Percentiles rank a stretch among this genome's conserved stretches.
These are phyloP conservation scores for Coregonus suidteri DNA, from an alignment of 2,797 vertebrate genomes.

Conservation along the genomic window DNA sequence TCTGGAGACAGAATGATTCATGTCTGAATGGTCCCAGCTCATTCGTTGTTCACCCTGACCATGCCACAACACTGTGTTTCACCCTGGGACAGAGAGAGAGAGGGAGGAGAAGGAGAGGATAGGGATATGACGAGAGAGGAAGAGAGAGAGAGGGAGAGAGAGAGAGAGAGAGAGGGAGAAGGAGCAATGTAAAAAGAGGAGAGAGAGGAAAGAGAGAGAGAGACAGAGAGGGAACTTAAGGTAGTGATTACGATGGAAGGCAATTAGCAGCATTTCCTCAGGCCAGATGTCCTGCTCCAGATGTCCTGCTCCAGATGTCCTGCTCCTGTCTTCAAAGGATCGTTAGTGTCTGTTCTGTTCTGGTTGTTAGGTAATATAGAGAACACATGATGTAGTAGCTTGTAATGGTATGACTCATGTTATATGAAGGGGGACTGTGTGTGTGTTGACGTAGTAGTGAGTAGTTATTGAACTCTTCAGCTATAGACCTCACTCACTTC, in stretches of 20 bases:
- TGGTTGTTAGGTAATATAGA: constrained; percentile 18
- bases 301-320: constrained; percentile 26
- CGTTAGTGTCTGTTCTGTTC: constrained; percentile 31
- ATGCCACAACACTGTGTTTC: constrained; percentile 1
- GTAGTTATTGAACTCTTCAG: constrained; percentile 42
- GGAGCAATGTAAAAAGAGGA: neutral
- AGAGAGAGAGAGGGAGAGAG: constrained; percentile 5
- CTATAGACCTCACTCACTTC: constrained; percentile 9
- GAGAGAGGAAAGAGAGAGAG: neutral
- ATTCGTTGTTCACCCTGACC: constrained; percentile 55
- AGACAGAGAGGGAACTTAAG: neutral
- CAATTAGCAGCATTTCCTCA: constrained; percentile 53
- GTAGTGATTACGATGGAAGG: constrained; percentile 46
- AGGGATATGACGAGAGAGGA: neutral
- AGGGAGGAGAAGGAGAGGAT: neutral
- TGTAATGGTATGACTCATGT: constrained; percentile 37
- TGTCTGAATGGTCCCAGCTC: constrained; percentile 71
- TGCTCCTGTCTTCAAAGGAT: constrained; percentile 36
- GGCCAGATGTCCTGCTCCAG: constrained; percentile 5
- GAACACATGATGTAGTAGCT: too few relatives aligned
- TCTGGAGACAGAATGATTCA: constrained; percentile 75
- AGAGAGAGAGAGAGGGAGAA: neutral
- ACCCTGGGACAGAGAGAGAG: constrained; percentile 1
- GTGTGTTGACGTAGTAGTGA: constrained; percentile 42
- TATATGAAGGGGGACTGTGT: neutral